Percentiles rank a stretch among this genome's conserved stretches.
Evolutionary conservation across 2,888 invertebrate species (phyloP).

Genomic region (Stenodema calcarata): DNA sequence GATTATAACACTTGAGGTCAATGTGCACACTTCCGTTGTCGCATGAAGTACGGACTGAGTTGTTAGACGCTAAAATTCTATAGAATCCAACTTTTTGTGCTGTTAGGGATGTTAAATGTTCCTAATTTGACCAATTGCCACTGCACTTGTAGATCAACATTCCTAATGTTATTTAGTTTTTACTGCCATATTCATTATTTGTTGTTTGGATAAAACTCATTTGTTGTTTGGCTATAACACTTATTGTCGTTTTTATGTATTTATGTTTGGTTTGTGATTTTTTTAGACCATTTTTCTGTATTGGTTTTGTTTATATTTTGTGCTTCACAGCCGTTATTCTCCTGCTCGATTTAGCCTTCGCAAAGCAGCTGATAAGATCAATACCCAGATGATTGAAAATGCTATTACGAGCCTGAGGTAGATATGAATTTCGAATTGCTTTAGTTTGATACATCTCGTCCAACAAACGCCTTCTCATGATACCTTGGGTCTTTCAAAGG

Average conservation of each 20-base stretch:
- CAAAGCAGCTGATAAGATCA: constrained; percentile 75
- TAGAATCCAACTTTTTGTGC: no score
- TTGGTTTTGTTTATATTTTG: constrained; percentile 12
- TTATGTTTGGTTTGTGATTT: not conserved
- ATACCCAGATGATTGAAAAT: constrained; percentile 79
- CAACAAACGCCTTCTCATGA: constrained; percentile 60
- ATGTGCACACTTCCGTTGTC: no score
- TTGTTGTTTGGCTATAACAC: constrained; percentile 50
- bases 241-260: not conserved
- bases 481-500: not conserved
- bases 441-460: constrained; percentile 56
- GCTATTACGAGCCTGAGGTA: constrained; percentile 77
- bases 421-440: constrained; percentile 50
- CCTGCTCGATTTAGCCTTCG: constrained; percentile 82
- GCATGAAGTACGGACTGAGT: no score
- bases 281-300: constrained; percentile 49
- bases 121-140: no score
- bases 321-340: constrained; percentile 78
- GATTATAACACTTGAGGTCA: no score
- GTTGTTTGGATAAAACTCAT: constrained; percentile 52
- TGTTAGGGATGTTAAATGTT: no score
- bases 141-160: no score
- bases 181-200: constrained; percentile 46
- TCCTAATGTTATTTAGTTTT: no score
- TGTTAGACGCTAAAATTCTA: no score